Conservation (phyloP, 2,113 vertebrate genomes). For the Pituophis catenifer region DNA sequence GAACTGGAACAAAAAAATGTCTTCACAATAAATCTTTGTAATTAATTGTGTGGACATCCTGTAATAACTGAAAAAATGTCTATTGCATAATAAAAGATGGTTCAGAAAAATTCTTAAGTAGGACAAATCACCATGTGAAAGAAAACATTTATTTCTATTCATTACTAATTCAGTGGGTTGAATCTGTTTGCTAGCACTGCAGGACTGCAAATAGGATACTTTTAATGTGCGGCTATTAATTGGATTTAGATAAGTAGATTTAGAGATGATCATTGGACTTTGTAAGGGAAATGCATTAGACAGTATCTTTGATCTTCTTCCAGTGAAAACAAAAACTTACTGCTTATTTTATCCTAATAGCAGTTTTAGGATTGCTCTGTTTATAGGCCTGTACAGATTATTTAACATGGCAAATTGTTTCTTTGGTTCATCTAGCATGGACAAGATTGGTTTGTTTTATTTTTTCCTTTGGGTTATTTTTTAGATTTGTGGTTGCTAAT, state of each 20-base stretch:
- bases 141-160: background rate
- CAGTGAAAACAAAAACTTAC: background rate
- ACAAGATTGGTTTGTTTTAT: background rate
- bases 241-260: slow-evolving; percentile 15
- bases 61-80: background rate
- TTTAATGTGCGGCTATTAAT: slow-evolving; percentile 15
- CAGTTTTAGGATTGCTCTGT: background rate
- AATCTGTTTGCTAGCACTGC: background rate
- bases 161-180: background rate
- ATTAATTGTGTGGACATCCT: background rate
- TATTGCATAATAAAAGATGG: background rate
- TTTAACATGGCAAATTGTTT: background rate
- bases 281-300: slow-evolving; percentile 12
- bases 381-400: background rate
- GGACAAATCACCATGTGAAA: background rate
- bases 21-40: background rate
- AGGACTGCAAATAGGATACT: background rate
- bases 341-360: background rate
- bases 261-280: slow-evolving; percentile 27
- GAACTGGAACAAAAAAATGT: background rate
- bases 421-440: background rate
- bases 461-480: background rate
- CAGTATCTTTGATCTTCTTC: slow-evolving; percentile 9
- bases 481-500: background rate
- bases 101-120: background rate